phyloP scores from a whole-genome alignment of 2,113 vertebrate genomes.

The Turnix velox region DNA sequence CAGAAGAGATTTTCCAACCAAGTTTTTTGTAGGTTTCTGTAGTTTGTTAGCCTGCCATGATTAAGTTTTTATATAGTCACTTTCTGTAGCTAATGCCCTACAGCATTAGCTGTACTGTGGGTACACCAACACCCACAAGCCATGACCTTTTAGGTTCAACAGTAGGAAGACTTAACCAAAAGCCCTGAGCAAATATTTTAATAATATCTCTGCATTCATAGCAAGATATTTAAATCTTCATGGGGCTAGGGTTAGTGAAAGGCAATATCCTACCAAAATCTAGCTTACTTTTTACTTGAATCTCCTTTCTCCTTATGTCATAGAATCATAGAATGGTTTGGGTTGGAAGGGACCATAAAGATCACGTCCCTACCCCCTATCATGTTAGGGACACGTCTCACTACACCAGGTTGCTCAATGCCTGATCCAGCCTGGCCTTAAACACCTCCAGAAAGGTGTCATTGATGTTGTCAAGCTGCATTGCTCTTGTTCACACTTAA shows the following conservation, averaged over 20 bases:
- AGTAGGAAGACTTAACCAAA: background rate
- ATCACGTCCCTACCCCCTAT: too few species aligned
- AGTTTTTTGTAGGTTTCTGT: background rate
- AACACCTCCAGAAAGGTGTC: too few species aligned
- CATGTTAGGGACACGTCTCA: accelerated
- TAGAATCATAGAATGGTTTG: too few species aligned
- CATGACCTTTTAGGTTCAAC: background rate
- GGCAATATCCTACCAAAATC: background rate
- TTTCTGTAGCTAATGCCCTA: background rate
- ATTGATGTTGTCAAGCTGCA: background rate
- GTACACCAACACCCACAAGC: accelerated
- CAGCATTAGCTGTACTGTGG: background rate
- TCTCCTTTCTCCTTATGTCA: background rate
- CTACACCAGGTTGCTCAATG: too few species aligned
- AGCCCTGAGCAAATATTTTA: background rate
- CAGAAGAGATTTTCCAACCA: background rate
- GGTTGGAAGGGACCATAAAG: too few species aligned
- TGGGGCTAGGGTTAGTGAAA: background rate
- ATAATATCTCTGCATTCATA: background rate
- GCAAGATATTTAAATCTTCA: background rate
- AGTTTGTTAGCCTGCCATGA: background rate
- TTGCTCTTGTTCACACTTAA: background rate
- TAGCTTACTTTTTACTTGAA: background rate
- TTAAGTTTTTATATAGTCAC: background rate
- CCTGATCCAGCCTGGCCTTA: too few species aligned